Conservation (phyloP, 1,140 invertebrate species). For the Thaumetopoea pityocampa region DNA sequence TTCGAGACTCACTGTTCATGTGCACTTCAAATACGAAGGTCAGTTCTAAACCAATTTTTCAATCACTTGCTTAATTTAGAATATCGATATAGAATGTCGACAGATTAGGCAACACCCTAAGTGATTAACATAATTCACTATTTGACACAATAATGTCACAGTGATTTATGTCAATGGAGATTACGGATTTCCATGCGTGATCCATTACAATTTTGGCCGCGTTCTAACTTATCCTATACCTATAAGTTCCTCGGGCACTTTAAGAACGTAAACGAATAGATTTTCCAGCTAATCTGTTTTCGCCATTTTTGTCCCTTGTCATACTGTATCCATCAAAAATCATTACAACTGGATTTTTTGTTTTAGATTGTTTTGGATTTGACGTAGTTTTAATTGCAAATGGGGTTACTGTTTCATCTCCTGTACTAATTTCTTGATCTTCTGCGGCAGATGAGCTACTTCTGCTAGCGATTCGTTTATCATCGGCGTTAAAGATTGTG, state of each 20-base stretch:
- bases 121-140: too few species aligned
- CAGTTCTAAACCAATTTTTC: too few species aligned
- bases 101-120: too few species aligned
- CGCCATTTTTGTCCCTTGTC: conserved; percentile 59
- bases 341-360: conserved; percentile 40
- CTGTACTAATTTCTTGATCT: conserved; percentile 55
- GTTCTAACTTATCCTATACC: background rate
- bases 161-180: too few species aligned
- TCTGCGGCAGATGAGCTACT: conserved; percentile 55
- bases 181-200: too few species aligned
- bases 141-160: too few species aligned
- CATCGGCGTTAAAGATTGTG: conserved; percentile 47
- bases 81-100: too few species aligned
- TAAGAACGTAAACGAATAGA: conserved; percentile 41
- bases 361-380: conserved; percentile 22
- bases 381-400: conserved; percentile 1
- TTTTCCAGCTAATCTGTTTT: conserved; percentile 52
- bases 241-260: too few species aligned
- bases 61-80: too few species aligned
- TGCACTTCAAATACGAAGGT: too few species aligned
- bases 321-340: conserved; percentile 69
- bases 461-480: conserved; percentile 54
- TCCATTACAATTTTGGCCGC: too few species aligned
- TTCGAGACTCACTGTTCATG: too few species aligned
- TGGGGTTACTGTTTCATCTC: conserved; percentile 47